Conservation (phyloP, 2,113 vertebrate species). For the Apus apus region DNA sequence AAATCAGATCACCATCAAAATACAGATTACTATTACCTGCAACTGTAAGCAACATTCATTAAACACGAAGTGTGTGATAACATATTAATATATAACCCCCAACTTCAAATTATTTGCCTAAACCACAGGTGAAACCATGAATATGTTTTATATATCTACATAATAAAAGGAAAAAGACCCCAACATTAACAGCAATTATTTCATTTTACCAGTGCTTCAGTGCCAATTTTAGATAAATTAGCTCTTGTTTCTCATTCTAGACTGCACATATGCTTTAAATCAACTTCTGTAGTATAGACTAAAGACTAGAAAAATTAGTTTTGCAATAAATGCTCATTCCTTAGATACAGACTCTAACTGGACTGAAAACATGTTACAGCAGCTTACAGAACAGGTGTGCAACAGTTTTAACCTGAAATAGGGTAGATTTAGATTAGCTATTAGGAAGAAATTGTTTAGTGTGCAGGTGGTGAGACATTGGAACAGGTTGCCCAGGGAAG, state of each 20-base stretch:
- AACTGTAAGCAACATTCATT: background rate
- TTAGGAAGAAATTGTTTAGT: too few species aligned
- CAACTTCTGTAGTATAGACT: background rate
- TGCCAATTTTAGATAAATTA: background rate
- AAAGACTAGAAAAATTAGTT: background rate
- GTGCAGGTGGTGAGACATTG: too few species aligned
- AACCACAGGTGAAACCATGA: background rate
- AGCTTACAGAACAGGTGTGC: background rate
- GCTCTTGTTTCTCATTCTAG: background rate
- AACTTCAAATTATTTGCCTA: background rate
- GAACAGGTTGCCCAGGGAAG: too few species aligned
- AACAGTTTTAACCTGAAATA: too few species aligned
- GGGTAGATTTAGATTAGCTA: too few species aligned
- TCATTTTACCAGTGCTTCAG: background rate
- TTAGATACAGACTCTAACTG: background rate
- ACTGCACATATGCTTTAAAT: background rate
- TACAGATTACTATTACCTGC: background rate
- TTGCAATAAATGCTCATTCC: background rate
- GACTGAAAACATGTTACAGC: background rate
- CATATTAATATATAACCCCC: background rate
- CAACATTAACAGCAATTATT: background rate
- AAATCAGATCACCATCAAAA: background rate
- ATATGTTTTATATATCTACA: background rate
- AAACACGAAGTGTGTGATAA: background rate
- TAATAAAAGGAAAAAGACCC: background rate